Evolutionary conservation across 2,888 invertebrate genomes (phyloP), one percentile per base, ranked within the genome.

Genomic region (Spodoptera picta): DNA sequence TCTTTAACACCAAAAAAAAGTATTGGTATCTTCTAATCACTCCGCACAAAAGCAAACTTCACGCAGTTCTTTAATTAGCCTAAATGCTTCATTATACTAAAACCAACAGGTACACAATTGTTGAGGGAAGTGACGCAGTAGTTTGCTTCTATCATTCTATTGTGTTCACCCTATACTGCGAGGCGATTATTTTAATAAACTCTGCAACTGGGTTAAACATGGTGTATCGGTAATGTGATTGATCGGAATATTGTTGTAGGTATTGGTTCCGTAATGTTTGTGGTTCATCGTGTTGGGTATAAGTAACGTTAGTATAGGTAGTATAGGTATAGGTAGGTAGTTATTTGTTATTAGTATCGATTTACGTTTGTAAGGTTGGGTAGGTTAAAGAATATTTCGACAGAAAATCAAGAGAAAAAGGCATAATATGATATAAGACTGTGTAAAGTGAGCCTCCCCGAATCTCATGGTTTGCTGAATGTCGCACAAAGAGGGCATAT

Each of bases 51-150:
- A 49, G 11, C 46, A 54, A 36, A 36, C 9, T 36, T n/a, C 14
- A 36, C 50, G 27, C 42, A 2, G n/a, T 58, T 9, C 31, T 19
- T 47, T 56, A 78, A 78, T 78, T 69, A 78, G 67, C 79, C 52
- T 68, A 75, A 76, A 67, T 36, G 69, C 61, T 68, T 72, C 58
- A 75, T 80, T 69, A 56, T 50, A 23, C 24, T 65, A 67, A 79
- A 80, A 79, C 78, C 81, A 80, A 79, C 57, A 80, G 64, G 66
- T 63, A 41, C 53, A 52, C 69, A 65, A 59, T 60, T 47, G 31
- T 27, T 31, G 36, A 43, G 36, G 77, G 79, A 68, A 71, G 68
- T 80, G 81, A 80, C 72, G 51, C 54, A 47, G 72, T 57, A 11
- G 41, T 44, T 43, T 45, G 62, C 45, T 24, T 19, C 71, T 60